phyloP scores from a whole-genome alignment of 2,113 vertebrate species.

The Tiliqua scincoides region DNA sequence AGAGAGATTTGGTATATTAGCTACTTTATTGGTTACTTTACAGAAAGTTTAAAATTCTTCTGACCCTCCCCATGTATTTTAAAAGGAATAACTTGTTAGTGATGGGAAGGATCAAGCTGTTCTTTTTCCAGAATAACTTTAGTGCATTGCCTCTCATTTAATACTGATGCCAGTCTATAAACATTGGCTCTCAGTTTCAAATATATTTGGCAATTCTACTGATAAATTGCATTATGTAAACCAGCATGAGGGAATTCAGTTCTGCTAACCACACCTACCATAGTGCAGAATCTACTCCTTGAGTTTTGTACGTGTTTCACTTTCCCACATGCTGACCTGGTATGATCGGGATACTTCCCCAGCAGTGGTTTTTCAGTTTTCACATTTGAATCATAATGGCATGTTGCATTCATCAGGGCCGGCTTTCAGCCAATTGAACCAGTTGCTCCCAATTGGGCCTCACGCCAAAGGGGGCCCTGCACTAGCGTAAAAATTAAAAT shows the following conservation, averaged over 20 bases:
- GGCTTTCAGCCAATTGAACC: not conserved
- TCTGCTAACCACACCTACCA: not conserved
- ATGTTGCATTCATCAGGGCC: not conserved
- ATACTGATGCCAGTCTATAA: constrained; percentile 39
- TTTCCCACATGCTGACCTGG: not conserved
- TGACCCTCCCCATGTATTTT: constrained; percentile 52
- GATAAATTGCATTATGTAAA: constrained; percentile 11
- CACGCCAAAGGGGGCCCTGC: no score
- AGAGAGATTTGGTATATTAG: no score
- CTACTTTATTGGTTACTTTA: no score
- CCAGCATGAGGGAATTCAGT: not conserved
- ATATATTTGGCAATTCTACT: constrained; percentile 10
- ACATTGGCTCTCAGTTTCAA: constrained; percentile 43
- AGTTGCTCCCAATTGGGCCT: no score
- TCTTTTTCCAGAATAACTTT: not conserved
- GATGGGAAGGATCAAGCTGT: not conserved
- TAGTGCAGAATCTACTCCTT: not conserved
- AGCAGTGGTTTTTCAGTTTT: no score
- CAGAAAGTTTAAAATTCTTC: constrained; percentile 57
- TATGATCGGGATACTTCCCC: no score
- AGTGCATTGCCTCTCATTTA: constrained; percentile 37
- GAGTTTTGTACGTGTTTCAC: not conserved
- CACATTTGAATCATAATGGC: not conserved
- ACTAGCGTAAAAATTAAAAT: no score
- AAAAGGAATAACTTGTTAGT: constrained; percentile 39